phyloP scores from a whole-genome alignment of 2,113 vertebrate species.

The Planiliza haematocheilus region DNA sequence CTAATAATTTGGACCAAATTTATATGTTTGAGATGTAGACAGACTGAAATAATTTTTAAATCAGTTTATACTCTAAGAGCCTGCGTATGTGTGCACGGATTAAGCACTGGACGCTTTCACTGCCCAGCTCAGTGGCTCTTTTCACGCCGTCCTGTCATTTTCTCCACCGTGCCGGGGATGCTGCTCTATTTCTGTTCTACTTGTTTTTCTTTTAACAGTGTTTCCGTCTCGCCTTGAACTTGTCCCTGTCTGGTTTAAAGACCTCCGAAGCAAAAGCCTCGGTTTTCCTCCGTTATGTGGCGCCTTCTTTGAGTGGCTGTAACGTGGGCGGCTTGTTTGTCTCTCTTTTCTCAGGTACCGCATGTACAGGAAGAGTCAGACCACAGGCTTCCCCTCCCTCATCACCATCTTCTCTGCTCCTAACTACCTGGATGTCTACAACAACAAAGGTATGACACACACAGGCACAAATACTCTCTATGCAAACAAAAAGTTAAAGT shows the following conservation, averaged over 20 bases:
- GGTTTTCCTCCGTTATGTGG: background rate
- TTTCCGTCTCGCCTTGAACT: conserved; percentile 31
- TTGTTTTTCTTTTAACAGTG: conserved; percentile 21
- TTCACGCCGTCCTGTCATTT: conserved; percentile 21
- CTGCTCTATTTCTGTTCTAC: conserved; percentile 8
- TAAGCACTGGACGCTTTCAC: background rate
- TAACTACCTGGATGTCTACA: conserved; percentile 88
- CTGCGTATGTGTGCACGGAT: too few species aligned
- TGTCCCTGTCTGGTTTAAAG: conserved; percentile 43
- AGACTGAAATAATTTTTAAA: background rate
- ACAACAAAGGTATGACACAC: conserved; percentile 84
- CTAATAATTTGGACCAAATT: background rate
- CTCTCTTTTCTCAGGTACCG: conserved; percentile 78
- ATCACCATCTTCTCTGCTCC: conserved; percentile 89
- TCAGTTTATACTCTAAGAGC: conserved; percentile 2
- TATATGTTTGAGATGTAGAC: too few species aligned
- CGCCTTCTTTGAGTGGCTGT: conserved; percentile 17
- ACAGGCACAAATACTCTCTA: background rate
- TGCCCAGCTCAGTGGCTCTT: background rate
- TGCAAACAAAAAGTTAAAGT: too few species aligned
- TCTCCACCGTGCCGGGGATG: background rate
- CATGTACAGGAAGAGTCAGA: conserved; percentile 89
- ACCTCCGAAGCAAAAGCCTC: conserved; percentile 34
- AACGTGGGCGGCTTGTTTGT: conserved; percentile 46
- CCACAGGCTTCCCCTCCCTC: conserved; percentile 87